A percentile compares a stretch with the other conserved stretches of the same genome.
phyloP scores from a whole-genome alignment of 2,888 invertebrate genomes.

The Theodoxus fluviatilis region DNA sequence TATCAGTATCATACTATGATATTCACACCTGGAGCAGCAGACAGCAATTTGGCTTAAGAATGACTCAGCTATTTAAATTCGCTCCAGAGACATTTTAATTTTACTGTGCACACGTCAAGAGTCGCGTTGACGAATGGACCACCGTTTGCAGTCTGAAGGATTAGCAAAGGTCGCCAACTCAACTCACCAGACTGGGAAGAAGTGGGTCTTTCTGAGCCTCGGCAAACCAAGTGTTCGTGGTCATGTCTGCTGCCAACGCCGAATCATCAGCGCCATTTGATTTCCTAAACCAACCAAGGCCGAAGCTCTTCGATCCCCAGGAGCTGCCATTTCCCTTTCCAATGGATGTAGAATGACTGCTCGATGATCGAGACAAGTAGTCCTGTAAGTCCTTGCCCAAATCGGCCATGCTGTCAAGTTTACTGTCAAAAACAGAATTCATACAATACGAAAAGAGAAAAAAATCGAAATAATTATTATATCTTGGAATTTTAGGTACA shows the following conservation, averaged over 20 bases:
- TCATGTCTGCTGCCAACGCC: conserved; percentile 40
- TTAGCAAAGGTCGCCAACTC: no score
- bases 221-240: conserved; percentile 61
- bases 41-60: no score
- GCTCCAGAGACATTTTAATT: no score
- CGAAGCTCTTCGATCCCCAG: conserved; percentile 26
- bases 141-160: no score
- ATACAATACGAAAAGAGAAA: neutral
- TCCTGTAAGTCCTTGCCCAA: conserved; percentile 50
- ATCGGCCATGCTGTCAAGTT: conserved; percentile 48
- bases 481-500: no score
- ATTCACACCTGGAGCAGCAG: no score
- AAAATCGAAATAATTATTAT: neutral
- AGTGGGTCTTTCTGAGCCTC: conserved; percentile 62
- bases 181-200: conserved; percentile 60
- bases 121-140: no score
- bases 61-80: no score
- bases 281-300: conserved; percentile 34
- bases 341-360: conserved; percentile 34
- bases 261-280: conserved; percentile 30
- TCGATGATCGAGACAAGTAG: conserved; percentile 51
- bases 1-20: no score
- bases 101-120: no score
- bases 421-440: no score
- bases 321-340: conserved; percentile 28